Percentiles rank a stretch among this genome's conserved stretches.
Evolutionary conservation across 2,113 vertebrate species (phyloP).

Genomic region (Myiozetetes cayanensis): DNA sequence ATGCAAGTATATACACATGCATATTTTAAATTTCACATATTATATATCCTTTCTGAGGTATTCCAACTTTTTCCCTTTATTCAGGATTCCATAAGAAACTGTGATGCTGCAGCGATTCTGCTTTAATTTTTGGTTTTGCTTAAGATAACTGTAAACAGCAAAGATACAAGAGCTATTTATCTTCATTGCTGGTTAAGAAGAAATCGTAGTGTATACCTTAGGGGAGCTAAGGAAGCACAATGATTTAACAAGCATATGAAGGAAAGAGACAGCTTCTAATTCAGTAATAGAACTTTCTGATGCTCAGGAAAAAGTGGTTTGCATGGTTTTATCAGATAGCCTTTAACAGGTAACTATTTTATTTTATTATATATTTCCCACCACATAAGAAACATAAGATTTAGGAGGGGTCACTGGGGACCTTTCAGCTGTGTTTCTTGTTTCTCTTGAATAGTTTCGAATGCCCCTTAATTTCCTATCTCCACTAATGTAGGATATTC

Average conservation of each 20-base stretch:
- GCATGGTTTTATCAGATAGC: not conserved
- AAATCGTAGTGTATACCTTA: not conserved
- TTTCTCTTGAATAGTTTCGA: not conserved
- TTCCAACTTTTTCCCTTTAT: not conserved
- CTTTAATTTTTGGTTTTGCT: constrained; percentile 29
- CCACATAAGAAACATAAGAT: not conserved
- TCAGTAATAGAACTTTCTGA: constrained; percentile 30
- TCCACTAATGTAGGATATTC: not conserved
- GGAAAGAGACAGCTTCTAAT: constrained; percentile 35
- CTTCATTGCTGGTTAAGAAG: constrained; percentile 33
- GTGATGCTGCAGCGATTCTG: not conserved
- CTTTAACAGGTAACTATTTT: not conserved
- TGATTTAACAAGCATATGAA: constrained; percentile 20
- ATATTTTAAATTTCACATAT: not conserved
- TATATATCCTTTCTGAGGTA: not conserved
- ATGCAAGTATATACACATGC: not conserved
- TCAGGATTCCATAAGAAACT: not conserved
- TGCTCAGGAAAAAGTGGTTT: not conserved
- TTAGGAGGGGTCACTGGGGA: not conserved
- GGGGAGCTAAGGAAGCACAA: constrained; percentile 11
- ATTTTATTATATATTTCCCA: not conserved
- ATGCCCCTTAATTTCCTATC: not conserved
- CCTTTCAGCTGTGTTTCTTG: not conserved
- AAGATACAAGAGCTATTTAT: constrained; percentile 21
- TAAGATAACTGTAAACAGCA: constrained; percentile 32